These are phyloP conservation scores for Byasa hedistus DNA, from an alignment of 2,888 invertebrate genomes.

Conservation along the genomic window DNA sequence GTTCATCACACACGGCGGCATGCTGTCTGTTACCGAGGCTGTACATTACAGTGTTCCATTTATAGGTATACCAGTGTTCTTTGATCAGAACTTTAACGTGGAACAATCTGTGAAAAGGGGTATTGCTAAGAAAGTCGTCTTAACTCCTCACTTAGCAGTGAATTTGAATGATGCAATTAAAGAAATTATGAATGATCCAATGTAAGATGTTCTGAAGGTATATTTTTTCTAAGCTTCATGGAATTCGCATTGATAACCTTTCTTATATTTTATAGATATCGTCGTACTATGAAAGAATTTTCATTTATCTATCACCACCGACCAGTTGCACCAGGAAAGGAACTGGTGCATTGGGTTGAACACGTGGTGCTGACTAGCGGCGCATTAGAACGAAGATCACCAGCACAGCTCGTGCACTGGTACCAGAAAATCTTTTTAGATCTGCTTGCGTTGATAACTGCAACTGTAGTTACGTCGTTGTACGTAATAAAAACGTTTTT, in stretches of 20 bases:
- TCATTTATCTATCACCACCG: conserved; percentile 39
- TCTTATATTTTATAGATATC: conserved; percentile 43
- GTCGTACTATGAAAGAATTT: conserved; percentile 44
- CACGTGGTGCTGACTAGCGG: conserved; percentile 54
- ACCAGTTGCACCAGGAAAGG: conserved; percentile 41
- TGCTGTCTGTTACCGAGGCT: conserved; percentile 50
- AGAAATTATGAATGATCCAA: conserved; percentile 38
- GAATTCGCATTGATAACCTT: no score
- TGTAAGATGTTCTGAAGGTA: conserved; percentile 35
- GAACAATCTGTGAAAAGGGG: conserved; percentile 49
- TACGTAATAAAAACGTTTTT: not conserved
- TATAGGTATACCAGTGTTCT: conserved; percentile 51
- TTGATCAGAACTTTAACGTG: conserved; percentile 51
- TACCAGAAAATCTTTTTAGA: conserved; percentile 56
- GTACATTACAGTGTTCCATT: conserved; percentile 50
- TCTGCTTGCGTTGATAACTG: conserved; percentile 37
- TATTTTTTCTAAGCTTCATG: not conserved
- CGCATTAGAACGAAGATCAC: conserved; percentile 51
- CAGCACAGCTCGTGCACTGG: conserved; percentile 46
- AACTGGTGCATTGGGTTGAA: conserved; percentile 54
- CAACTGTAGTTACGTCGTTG: not conserved
- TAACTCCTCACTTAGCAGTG: conserved; percentile 41
- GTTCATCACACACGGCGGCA: conserved; percentile 58
- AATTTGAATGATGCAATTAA: conserved; percentile 36
- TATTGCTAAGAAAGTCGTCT: conserved; percentile 43